Evolutionary conservation across 2,888 invertebrate species (phyloP), one percentile per base, ranked within the genome.

Genomic region (Meliscaeva auricollis): DNA sequence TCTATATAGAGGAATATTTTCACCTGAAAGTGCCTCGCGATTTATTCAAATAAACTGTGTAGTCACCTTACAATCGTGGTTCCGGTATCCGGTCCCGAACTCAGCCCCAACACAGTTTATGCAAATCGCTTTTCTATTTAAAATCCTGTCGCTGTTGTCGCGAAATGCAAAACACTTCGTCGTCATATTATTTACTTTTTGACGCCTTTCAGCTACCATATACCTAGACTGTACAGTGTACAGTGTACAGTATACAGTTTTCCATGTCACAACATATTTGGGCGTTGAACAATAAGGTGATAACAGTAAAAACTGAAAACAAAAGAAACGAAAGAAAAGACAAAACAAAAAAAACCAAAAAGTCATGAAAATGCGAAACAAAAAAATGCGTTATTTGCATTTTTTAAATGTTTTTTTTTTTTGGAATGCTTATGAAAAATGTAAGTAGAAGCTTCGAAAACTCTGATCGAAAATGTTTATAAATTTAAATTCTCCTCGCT

Each of bases 81-180:
- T 30, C 15, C 17, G 17, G 17, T 46, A 2, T 5, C 6, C 30
- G 13, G 7, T 7, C 1, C 26, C 62, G 41, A 15, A 41, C 15
- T 22, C 41, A 22, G 20, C 15, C 11, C 32, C 35, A 32, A 41
- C 41, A 64, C 73, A 69, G 73, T 74, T 83, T 83, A 83, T 83
- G 83, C 79, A 83, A 83, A 83, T 83, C 62, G 78, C 9, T 74
- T 64, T 78, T 78, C 78, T 78, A 78, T 83, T 83, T 83, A 78
- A 83, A 83, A 83, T 78, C 62, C 73, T 75, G 79, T 79, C 73
- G 70, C 73, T 74, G 68, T 74, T 75, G 78, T 79, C 73, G 79
- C 78, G 69, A 73, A 74, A 74, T 68, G 73, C 77, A 77, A 77
- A 73, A 62, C 68, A 73, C 50, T 73, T 68, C 54, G 60, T 38